phyloP scores from a whole-genome alignment of 1,140 invertebrate species.

The Drosophila ohnishii region DNA sequence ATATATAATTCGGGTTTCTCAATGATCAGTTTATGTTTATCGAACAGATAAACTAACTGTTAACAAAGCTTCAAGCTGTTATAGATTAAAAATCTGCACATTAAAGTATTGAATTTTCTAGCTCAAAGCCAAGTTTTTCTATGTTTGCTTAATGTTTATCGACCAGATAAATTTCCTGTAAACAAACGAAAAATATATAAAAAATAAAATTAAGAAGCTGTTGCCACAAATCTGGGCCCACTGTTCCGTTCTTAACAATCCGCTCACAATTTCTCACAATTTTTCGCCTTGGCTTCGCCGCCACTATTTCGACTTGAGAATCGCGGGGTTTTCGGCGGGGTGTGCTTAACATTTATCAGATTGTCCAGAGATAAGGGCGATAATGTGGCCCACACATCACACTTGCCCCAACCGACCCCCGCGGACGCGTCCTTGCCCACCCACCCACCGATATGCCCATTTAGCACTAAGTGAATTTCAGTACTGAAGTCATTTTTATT shows the following conservation, averaged over 20 bases:
- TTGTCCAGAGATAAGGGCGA: slow-evolving; percentile 60
- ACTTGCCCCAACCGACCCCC: slow-evolving; percentile 7
- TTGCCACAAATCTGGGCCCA: not conserved
- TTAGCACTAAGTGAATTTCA: slow-evolving; percentile 50
- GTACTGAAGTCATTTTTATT: slow-evolving; percentile 59
- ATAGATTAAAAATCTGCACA: not conserved
- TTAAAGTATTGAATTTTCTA: not conserved
- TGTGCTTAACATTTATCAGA: slow-evolving; percentile 58
- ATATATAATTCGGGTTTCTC: not conserved
- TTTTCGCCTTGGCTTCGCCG: slow-evolving; percentile 10
- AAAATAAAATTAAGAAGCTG: not conserved
- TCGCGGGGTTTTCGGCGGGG: not conserved
- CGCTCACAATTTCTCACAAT: slow-evolving; percentile 25
- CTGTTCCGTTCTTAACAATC: slow-evolving; percentile 15
- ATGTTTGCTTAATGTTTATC: not conserved
- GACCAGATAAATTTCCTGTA: not conserved
- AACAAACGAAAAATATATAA: not conserved
- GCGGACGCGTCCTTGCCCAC: not conserved
- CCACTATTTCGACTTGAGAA: slow-evolving; percentile 11
- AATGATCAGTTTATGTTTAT: too few species aligned
- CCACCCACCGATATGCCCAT: slow-evolving; percentile 6
- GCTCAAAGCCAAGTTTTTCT: not conserved
- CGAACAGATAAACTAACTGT: not conserved
- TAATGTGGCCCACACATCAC: slow-evolving; percentile 48
- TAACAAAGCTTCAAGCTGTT: too few species aligned